phyloP scores from a whole-genome alignment of 2,113 vertebrate genomes.

The Burhinus oedicnemus region DNA sequence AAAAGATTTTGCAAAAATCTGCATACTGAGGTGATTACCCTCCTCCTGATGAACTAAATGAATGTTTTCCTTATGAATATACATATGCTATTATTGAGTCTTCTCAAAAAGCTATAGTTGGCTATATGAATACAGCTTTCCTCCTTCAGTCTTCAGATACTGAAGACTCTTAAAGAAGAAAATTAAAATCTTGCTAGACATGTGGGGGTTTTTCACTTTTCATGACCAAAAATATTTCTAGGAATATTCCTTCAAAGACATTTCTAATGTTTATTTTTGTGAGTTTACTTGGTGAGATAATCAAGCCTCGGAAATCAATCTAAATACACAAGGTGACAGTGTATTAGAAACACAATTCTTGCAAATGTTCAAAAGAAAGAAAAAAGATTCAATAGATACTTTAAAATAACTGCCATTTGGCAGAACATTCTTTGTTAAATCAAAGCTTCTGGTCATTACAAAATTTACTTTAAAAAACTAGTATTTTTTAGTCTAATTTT shows the following conservation, averaged over 20 bases:
- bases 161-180: not conserved
- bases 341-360: not conserved
- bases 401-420: not conserved
- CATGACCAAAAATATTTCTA: not conserved
- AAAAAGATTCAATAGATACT: not conserved
- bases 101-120: not conserved
- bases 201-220: not conserved
- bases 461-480: not conserved
- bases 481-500: not conserved
- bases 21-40: slow-evolving; percentile 22
- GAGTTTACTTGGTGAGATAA: not conserved
- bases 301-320: not conserved
- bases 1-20: slow-evolving; percentile 21
- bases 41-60: slow-evolving; percentile 33
- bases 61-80: slow-evolving; percentile 31
- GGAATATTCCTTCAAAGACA: not conserved
- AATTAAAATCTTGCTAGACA: not conserved
- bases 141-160: not conserved
- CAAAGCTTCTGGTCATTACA: not conserved
- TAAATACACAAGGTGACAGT: not conserved
- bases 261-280: not conserved
- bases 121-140: not conserved
- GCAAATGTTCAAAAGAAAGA: not conserved
- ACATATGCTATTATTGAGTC: not conserved
- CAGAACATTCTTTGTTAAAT: not conserved